phyloP scores from a whole-genome alignment of 2,797 vertebrate genomes.

The Anabas testudineus region DNA sequence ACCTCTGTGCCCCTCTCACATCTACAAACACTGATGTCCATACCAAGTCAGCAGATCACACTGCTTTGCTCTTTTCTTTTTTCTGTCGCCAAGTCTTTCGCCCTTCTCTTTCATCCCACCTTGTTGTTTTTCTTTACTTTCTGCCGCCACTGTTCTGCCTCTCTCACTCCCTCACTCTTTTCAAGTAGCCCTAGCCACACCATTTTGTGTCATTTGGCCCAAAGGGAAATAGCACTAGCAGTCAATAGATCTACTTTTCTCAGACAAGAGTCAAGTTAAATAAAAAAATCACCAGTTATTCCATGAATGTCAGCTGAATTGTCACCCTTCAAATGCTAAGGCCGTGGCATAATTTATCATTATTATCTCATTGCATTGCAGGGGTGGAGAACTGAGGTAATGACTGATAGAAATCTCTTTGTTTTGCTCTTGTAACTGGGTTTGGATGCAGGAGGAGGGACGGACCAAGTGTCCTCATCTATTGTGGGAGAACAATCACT shows the following conservation, averaged over 20 bases:
- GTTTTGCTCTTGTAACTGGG: slow-evolving; percentile 50
- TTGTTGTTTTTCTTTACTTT: slow-evolving; percentile 20
- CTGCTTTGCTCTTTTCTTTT: slow-evolving; percentile 22
- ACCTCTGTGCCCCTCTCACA: slow-evolving; percentile 44
- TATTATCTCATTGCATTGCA: slow-evolving; percentile 41
- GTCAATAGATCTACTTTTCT: neutral
- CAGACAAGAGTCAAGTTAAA: slow-evolving; percentile 26
- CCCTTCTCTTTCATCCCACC: slow-evolving; percentile 5
- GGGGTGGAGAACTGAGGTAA: slow-evolving; percentile 36
- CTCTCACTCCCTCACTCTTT: neutral
- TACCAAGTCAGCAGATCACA: slow-evolving; percentile 32
- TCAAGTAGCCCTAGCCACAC: slow-evolving; percentile 34
- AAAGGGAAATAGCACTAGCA: slow-evolving; percentile 21
- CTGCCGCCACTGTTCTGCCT: slow-evolving; percentile 3
- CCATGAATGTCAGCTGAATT: slow-evolving; percentile 32
- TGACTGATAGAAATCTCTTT: slow-evolving; percentile 58
- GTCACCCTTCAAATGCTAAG: slow-evolving; percentile 32
- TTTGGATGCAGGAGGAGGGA: slow-evolving; percentile 47
- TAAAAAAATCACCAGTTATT: slow-evolving; percentile 42
- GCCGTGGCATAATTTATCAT: slow-evolving; percentile 36
- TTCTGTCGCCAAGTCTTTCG: slow-evolving; percentile 40
- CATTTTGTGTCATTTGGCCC: slow-evolving; percentile 53
- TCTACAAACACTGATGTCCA: slow-evolving; percentile 38
- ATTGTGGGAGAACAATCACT: slow-evolving; percentile 52
- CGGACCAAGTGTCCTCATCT: slow-evolving; percentile 10